phyloP scores from a whole-genome alignment of 2,888 invertebrate species.

The Piscicola geometra region DNA sequence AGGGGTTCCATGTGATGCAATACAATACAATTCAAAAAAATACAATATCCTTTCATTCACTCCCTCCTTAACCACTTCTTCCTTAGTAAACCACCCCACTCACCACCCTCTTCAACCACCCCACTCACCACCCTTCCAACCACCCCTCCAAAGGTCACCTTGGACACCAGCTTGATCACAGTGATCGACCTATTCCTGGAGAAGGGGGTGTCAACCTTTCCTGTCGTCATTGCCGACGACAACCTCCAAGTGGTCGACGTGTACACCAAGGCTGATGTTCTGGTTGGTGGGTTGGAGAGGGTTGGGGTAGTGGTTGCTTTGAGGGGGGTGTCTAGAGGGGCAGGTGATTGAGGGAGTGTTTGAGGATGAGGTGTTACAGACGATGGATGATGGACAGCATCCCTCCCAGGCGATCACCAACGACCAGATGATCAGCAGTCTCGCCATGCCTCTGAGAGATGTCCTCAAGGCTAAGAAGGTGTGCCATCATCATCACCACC shows the following conservation, averaged over 20 bases:
- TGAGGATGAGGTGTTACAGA: background rate
- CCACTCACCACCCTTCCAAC: background rate
- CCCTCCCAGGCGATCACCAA: slow-evolving; percentile 24
- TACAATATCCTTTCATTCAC: too few species aligned
- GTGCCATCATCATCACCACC: slow-evolving; percentile 19
- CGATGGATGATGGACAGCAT: background rate
- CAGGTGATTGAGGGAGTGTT: background rate
- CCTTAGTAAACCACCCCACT: slow-evolving; percentile 35
- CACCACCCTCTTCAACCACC: background rate
- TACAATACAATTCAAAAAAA: too few species aligned
- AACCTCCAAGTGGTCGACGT: slow-evolving; percentile 22
- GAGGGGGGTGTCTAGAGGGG: background rate
- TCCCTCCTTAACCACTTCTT: too few species aligned
- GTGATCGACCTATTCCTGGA: slow-evolving; percentile 25
- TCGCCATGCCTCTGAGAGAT: slow-evolving; percentile 11
- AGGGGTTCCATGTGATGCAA: too few species aligned
- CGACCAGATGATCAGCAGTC: slow-evolving; percentile 29
- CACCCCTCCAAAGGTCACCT: slow-evolving; percentile 9
- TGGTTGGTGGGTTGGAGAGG: background rate
- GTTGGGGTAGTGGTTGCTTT: background rate
- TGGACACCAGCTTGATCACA: slow-evolving; percentile 16
- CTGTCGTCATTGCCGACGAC: slow-evolving; percentile 15
- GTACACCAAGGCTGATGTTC: slow-evolving; percentile 23
- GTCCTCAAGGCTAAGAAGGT: slow-evolving; percentile 5
- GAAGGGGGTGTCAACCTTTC: slow-evolving; percentile 22